Conservation (phyloP, 2,113 vertebrate genomes). For the Himantopus leucocephalus region DNA sequence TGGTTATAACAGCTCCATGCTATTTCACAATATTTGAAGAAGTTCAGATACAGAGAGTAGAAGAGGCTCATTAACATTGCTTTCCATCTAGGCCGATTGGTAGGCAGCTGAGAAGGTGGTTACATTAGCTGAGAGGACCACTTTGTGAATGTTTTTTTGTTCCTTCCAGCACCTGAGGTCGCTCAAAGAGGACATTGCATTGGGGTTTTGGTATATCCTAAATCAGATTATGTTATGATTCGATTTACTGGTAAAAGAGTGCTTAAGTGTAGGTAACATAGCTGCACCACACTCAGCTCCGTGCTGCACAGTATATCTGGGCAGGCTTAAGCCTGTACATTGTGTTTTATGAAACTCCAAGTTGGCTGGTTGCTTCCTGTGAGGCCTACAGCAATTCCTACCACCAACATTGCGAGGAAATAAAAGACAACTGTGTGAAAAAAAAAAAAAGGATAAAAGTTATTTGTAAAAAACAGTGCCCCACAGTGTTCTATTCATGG, state of each 20-base stretch:
- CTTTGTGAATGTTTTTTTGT: not conserved
- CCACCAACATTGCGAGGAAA: conserved; percentile 24
- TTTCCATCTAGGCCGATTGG: not conserved
- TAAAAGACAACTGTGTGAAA: conserved; percentile 39
- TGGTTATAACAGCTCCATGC: not conserved
- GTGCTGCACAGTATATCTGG: not conserved
- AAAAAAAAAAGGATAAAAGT: not conserved
- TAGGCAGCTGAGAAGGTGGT: not conserved
- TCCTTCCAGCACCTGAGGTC: not conserved
- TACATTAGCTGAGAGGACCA: not conserved
- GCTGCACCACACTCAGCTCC: not conserved
- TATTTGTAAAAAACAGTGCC: not conserved
- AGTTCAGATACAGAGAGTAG: not conserved
- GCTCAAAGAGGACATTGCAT: not conserved
- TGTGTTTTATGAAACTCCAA: conserved; percentile 28
- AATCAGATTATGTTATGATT: not conserved
- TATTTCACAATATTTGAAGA: not conserved
- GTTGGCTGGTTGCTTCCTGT: conserved; percentile 51
- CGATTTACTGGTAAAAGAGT: not conserved
- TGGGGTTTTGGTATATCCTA: not conserved
- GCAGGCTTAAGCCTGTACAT: not conserved
- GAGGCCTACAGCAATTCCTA: conserved; percentile 56
- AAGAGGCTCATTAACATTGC: not conserved
- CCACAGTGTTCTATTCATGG: conserved; percentile 30
- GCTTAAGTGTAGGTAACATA: not conserved